Percentiles rank a stretch among this genome's conserved stretches.
Evolutionary conservation across 2,113 vertebrate genomes (phyloP).

Genomic region (Pantherophis guttatus): DNA sequence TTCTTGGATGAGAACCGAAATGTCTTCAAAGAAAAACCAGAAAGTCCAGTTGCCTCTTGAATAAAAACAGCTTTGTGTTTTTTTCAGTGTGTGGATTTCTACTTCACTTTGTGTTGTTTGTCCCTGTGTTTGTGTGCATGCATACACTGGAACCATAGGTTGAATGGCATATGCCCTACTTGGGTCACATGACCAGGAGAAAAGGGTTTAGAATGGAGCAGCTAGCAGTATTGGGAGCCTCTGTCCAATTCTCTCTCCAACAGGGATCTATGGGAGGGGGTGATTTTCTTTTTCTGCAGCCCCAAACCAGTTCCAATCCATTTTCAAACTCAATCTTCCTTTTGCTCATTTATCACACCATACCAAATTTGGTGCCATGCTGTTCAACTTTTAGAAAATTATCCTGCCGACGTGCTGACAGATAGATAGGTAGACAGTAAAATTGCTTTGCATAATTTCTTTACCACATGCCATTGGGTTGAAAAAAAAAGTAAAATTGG

Average conservation of each 20-base stretch:
- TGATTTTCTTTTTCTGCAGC: background rate
- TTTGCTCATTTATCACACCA: background rate
- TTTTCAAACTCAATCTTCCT: background rate
- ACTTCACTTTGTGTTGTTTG: background rate
- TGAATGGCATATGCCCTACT: background rate
- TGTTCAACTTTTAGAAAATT: background rate
- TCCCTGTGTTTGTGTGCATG: background rate
- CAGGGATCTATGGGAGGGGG: background rate
- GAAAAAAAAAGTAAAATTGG: background rate
- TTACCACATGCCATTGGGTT: background rate
- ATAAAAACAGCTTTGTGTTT: no score
- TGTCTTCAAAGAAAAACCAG: no score
- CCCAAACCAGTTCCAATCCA: background rate
- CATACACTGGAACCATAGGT: background rate
- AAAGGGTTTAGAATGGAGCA: background rate
- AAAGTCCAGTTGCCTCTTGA: no score
- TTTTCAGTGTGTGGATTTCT: background rate
- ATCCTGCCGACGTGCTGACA: background rate
- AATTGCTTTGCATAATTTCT: background rate
- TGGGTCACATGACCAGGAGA: background rate
- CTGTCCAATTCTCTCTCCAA: background rate
- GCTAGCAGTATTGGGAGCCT: background rate
- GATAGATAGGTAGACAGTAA: background rate
- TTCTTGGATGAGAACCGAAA: no score
- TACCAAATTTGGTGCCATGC: background rate